A percentile compares a stretch with the other conserved stretches of the same genome.
These are phyloP conservation scores for Vanacampus margaritifer DNA, from an alignment of 2,113 vertebrate species.

Conservation along the genomic window DNA sequence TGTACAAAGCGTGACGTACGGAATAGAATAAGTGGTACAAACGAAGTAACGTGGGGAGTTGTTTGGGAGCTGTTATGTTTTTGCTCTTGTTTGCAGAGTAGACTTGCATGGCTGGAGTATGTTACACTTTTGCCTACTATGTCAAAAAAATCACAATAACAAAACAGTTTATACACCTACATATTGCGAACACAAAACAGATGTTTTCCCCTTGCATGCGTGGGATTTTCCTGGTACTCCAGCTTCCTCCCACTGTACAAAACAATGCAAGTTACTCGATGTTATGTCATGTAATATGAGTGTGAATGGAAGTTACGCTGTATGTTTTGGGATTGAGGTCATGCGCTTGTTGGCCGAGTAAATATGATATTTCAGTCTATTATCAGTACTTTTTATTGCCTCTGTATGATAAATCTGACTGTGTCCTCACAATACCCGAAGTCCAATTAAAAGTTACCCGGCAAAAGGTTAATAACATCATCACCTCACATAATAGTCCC, in stretches of 20 bases:
- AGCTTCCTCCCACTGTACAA: background rate
- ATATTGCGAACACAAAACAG: no score
- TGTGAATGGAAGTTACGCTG: no score
- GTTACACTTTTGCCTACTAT: no score
- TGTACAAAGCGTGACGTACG: background rate
- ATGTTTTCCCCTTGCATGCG: background rate
- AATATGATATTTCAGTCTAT: background rate
- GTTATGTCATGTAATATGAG: background rate
- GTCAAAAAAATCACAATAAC: no score
- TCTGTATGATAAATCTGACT: background rate
- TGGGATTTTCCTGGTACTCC: background rate
- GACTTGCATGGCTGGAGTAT: no score
- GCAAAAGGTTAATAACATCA: constrained; percentile 10
- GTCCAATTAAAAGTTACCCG: background rate
- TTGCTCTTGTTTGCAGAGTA: no score
- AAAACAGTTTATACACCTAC: no score
- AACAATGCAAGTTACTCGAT: background rate
- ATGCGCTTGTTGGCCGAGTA: background rate
- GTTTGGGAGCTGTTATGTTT: background rate
- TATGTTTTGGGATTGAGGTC: background rate
- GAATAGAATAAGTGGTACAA: background rate
- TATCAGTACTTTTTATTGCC: background rate
- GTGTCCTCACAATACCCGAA: background rate
- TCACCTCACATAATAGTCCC: background rate
- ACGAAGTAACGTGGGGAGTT: background rate